Evolutionary conservation across 2,888 invertebrate genomes (phyloP), one percentile per base, ranked within the genome.

Genomic region (Bombylius discolor): DNA sequence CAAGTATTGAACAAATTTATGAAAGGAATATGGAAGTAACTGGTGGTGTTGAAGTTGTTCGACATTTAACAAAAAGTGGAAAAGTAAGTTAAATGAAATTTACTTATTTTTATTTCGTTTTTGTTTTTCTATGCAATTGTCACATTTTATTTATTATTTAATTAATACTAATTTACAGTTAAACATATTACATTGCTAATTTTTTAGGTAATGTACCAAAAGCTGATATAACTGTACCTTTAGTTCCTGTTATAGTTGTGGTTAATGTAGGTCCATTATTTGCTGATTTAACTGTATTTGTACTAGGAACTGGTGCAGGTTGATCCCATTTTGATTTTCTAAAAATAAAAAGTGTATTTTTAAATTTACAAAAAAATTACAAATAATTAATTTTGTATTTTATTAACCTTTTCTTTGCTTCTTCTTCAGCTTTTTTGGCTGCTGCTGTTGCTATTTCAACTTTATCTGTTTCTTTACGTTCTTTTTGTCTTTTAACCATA

Each of bases 281-380:
- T 3, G 86, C 82, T 0, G 84, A 81, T 66, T n/a, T 76, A 70
- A 46, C 79, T 76, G 51, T 83, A 23, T 47, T 46, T 8, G 57
- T 48, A 36, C 42, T 42, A 9, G 48, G 45, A 6, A 51, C 76
- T 0, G 79, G 79, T 4, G 84, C 85, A 0, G 90, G 89, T 70
- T 91, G 91, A 74, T 93, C 92, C 93, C 93, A 93, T 72, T 93
- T 93, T 5, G 91, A 91, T 76, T 91, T 92, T 56, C 92, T 72
- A 55, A 13, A 62, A 62, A 53, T 44, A 7, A 48, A 48, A 34
- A 12, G n/a, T n/a, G n/a, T 34, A 11, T 7, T 32, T n/a, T 5
- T n/a, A 51, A 7, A 9, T 39, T 34, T 34, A 12, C 13, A 32
- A 4, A 36, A 9, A 8, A 9, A 36, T 36, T 23, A 23, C 36